Evolutionary conservation across 2,113 vertebrate genomes (phyloP).

Genomic region (Proterorhinus semilunaris): DNA sequence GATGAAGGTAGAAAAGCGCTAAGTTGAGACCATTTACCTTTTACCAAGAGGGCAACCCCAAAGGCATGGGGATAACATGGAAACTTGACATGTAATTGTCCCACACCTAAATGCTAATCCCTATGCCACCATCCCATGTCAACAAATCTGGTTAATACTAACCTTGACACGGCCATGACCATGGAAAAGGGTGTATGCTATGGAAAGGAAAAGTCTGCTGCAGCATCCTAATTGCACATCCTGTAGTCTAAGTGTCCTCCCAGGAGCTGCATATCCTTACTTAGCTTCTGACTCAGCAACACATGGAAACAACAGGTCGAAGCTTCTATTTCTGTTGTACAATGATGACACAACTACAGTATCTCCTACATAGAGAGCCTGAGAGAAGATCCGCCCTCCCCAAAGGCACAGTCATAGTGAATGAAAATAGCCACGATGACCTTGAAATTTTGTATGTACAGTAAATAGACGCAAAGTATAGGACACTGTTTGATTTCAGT

Average conservation of each 20-base stretch:
- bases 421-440: background rate
- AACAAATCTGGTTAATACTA: background rate
- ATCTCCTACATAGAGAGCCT: background rate
- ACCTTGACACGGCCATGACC: slow-evolving; percentile 17
- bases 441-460: background rate
- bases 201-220: slow-evolving; percentile 17
- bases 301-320: slow-evolving; percentile 15
- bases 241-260: slow-evolving; percentile 28
- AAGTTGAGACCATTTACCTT: no score
- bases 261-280: slow-evolving; percentile 24
- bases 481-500: background rate
- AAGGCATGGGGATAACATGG: no score
- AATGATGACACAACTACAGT: slow-evolving; percentile 5
- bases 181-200: background rate
- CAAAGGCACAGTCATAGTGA: background rate
- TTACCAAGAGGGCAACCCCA: no score
- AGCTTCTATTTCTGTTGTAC: slow-evolving; percentile 1
- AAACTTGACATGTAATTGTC: no score
- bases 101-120: no score
- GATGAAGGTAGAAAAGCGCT: no score
- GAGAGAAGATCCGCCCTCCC: slow-evolving; percentile 6
- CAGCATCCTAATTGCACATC: slow-evolving; percentile 24
- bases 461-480: background rate
- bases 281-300: slow-evolving; percentile 30
- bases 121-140: background rate